These are phyloP conservation scores for Fulica atra DNA, from an alignment of 2,113 vertebrate species.

Conservation along the genomic window DNA sequence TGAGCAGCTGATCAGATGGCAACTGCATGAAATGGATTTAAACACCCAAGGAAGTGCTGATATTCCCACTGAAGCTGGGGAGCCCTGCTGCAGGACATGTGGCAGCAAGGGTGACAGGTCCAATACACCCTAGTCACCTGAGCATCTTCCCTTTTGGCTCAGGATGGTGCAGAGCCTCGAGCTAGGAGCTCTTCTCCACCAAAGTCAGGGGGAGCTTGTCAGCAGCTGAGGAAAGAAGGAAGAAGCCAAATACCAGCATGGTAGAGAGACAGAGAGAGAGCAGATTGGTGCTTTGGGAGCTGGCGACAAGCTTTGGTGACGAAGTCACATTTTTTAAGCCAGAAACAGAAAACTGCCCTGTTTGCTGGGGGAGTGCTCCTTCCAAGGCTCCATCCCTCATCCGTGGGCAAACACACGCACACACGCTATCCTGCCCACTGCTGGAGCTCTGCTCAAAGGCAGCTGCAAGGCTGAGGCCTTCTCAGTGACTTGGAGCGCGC, in stretches of 20 bases:
- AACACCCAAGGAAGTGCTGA: neutral
- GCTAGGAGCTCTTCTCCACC: neutral
- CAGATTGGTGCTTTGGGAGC: neutral
- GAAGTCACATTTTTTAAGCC: neutral
- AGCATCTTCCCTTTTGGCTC: neutral
- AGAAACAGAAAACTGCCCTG: neutral
- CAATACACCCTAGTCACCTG: neutral
- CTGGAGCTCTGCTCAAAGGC: neutral
- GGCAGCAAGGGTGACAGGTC: neutral
- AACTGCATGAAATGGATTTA: neutral
- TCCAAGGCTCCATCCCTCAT: neutral
- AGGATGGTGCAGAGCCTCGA: neutral
- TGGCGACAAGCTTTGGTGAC: constrained; percentile 22
- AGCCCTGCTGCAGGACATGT: neutral
- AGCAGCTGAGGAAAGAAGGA: neutral
- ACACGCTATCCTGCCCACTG: neutral
- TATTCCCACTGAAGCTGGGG: neutral
- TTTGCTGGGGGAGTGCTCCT: neutral
- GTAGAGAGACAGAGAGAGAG: neutral
- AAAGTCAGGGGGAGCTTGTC: neutral
- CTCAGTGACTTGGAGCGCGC: neutral
- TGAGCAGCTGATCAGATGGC: neutral
- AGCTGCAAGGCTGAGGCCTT: neutral
- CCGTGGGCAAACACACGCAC: neutral
- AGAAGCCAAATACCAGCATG: constrained; percentile 30